Percentiles rank a stretch among this genome's conserved stretches.
Conservation (phyloP, 2,888 invertebrate species). For the Calameuta filiformis region DNA sequence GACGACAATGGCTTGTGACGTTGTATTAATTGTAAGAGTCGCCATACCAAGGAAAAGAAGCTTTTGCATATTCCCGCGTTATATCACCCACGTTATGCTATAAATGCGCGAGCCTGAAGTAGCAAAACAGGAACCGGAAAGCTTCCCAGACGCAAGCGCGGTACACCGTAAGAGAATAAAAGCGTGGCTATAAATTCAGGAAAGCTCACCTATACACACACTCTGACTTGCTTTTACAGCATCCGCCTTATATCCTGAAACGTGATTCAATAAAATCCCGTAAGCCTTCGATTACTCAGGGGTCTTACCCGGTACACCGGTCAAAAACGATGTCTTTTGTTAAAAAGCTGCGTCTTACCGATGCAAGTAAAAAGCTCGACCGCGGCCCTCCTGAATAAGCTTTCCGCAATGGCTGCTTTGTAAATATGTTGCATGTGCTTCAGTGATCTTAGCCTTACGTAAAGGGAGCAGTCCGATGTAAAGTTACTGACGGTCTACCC, state of each 20-base stretch:
- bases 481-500: neutral
- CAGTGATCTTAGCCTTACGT: neutral
- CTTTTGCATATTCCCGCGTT: constrained; percentile 47
- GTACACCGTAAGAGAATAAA: constrained; percentile 36
- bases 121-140: constrained; percentile 46
- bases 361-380: neutral
- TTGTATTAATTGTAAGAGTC: constrained; percentile 42
- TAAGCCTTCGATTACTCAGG: constrained; percentile 22
- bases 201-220: constrained; percentile 16
- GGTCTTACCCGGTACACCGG: constrained; percentile 7
- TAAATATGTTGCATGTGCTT: neutral
- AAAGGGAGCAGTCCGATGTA: neutral
- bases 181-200: constrained; percentile 35
- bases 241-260: constrained; percentile 12
- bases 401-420: neutral
- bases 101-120: constrained; percentile 36
- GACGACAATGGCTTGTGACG: constrained; percentile 5
- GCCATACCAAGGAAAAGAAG: constrained; percentile 36
- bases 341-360: neutral
- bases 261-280: constrained; percentile 16
- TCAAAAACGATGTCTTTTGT: constrained; percentile 15
- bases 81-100: constrained; percentile 42
- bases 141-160: constrained; percentile 23
- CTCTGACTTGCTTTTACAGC: constrained; percentile 16
- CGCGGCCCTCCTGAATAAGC: neutral